A percentile compares a stretch with the other conserved stretches of the same genome.
These are phyloP conservation scores for Lycodopsis pacificus DNA, from an alignment of 2,797 vertebrate genomes.

Conservation along the genomic window DNA sequence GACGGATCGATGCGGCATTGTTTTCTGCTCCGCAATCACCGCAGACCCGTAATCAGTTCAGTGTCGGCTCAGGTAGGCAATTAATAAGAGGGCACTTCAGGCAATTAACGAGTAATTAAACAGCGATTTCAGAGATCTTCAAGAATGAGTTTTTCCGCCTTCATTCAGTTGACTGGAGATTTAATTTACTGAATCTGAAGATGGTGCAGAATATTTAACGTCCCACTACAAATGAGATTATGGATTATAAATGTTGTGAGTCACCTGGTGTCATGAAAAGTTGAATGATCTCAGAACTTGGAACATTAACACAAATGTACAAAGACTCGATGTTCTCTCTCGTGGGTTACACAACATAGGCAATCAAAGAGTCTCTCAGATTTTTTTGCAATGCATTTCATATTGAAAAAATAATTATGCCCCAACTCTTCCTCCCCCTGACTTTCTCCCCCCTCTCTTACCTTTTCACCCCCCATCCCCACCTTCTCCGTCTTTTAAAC, in stretches of 20 bases:
- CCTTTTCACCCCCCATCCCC: neutral
- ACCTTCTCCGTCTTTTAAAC: neutral
- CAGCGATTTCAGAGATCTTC: conserved; percentile 11
- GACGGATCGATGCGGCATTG: conserved; percentile 61
- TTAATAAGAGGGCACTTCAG: conserved; percentile 45
- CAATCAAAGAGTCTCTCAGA: neutral
- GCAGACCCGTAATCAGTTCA: conserved; percentile 3
- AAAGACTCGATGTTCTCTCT: neutral
- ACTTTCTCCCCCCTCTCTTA: neutral
- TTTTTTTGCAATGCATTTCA: neutral
- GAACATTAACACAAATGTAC: neutral
- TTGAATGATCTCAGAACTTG: neutral
- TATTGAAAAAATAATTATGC: neutral
- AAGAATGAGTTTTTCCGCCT: conserved; percentile 29
- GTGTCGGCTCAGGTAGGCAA: conserved; percentile 21
- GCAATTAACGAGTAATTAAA: conserved; percentile 40
- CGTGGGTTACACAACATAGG: neutral
- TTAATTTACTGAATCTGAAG: neutral
- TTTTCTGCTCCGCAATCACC: conserved; percentile 44
- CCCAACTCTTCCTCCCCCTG: neutral
- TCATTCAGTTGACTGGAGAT: neutral
- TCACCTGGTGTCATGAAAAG: neutral
- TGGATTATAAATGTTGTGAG: neutral
- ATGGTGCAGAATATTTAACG: neutral
- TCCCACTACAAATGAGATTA: neutral